Base-by-base conservation (phyloP, 2,888 invertebrate species). In the Epirrita christyi region DNA sequence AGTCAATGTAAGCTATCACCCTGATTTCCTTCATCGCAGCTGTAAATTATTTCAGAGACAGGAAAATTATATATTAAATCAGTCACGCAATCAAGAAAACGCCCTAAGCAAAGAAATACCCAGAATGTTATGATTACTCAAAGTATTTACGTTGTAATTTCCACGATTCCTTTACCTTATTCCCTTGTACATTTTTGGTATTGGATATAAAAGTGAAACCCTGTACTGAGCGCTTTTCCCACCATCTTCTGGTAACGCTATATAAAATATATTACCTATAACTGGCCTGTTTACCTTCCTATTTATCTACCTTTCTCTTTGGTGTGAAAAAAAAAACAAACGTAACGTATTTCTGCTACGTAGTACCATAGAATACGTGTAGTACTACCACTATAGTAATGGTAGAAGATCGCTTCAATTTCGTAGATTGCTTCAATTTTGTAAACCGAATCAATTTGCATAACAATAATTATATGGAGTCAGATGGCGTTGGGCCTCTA, bases 101-200 rank as follows among this genome's bases (percentile, higher is more conserved):
- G 40, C 48, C 40, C 15, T 10, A 4, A 41, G 40, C 48, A 41
- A 40, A 49, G 8, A 40, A 28, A 38, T 5, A 36, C 37, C 37
- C 36, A 36, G 2, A 14, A 28, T 44, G 29, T 38, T 47, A 40
- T 40, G 14, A 48, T n/a, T 40, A 29, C 40, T 14, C 3, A 29
- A 14, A 48, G 4, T 28, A 34, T 13, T 38, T 47, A 28, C 37
- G n/a, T 38, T 38, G 37, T 11, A 32, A 32, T 32, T 32, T 32
- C 21, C 21, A 21, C 21, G 21, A 21, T 21, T 21, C 21, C 21
- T 21, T 21, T 21, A 21, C 21, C 2, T 21, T 5, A 32, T 32
- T 32, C 3, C 8, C 8, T 32, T 32, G 8, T 32, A 32, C 8
- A 5, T 7, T 32, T 32, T 32, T 1, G 32, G 32, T 32, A 32